Percentiles rank a stretch among this genome's conserved stretches.
Conservation (phyloP, 2,113 vertebrate species). For the Anser brachyrhynchus region DNA sequence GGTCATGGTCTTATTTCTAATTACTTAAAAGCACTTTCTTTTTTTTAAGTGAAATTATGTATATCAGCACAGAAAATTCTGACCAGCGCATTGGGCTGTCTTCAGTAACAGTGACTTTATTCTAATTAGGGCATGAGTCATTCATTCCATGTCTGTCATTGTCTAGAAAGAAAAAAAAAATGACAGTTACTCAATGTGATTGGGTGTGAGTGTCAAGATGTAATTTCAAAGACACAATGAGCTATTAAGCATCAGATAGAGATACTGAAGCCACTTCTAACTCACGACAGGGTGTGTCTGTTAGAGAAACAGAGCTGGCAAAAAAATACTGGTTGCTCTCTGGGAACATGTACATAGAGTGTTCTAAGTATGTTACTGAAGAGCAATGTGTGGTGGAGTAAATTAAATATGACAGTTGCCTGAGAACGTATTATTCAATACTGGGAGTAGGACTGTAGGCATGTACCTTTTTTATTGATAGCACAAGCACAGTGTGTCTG, state of each 20-base stretch:
- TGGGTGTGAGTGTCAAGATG: not conserved
- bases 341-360: not conserved
- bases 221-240: not conserved
- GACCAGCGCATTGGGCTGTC: not conserved
- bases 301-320: not conserved
- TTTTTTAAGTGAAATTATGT: not conserved
- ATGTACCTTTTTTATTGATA: not conserved
- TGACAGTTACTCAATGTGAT: accelerated
- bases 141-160: not conserved
- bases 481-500: not conserved
- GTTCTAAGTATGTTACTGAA: accelerated
- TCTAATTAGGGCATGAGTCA: not conserved
- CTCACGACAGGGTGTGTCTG: not conserved
- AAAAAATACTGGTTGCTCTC: not conserved
- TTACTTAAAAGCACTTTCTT: not conserved
- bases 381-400: not conserved
- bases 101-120: not conserved
- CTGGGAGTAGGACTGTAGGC: not conserved
- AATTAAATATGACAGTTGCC: not conserved
- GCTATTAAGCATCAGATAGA: not conserved
- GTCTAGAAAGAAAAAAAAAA: not conserved
- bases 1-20: not conserved
- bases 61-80: not conserved
- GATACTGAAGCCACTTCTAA: not conserved
- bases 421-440: accelerated